Conservation (phyloP, 2,113 vertebrate species). For the Falcunculus frontatus region DNA sequence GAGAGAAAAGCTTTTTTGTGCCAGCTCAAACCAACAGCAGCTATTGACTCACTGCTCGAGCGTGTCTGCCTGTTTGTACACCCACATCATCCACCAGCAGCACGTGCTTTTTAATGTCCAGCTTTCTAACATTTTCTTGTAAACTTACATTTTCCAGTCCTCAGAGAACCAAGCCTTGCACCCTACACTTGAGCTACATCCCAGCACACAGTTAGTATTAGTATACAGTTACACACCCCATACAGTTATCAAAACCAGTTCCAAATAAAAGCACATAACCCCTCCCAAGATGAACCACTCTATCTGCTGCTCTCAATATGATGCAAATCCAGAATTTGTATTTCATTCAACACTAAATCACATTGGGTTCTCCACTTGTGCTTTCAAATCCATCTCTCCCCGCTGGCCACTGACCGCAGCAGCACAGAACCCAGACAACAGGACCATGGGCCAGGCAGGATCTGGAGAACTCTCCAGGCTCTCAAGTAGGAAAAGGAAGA, state of each 20-base stretch:
- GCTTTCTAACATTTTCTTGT: background rate
- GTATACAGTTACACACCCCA: background rate
- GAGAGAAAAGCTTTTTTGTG: background rate
- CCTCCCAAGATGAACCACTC: background rate
- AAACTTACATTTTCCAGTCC: background rate
- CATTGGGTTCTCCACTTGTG: background rate
- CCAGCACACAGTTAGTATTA: background rate
- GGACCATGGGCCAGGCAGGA: background rate
- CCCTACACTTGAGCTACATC: background rate
- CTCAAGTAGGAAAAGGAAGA: background rate
- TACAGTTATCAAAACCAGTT: background rate
- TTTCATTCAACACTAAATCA: background rate
- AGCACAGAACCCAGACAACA: background rate
- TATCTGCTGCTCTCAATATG: background rate
- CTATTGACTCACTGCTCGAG: background rate
- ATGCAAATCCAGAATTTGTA: rapidly evolving
- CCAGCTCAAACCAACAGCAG: background rate
- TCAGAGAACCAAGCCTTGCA: background rate
- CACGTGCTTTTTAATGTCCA: rapidly evolving
- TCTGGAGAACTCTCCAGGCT: background rate
- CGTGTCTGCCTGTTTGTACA: background rate
- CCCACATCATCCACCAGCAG: background rate
- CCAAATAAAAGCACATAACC: background rate
- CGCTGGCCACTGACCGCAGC: background rate
- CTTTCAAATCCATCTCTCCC: background rate